Evolutionary conservation across 1,140 invertebrate species (phyloP), one percentile per base, ranked within the genome.

Genomic region (Drosophila hydei): DNA sequence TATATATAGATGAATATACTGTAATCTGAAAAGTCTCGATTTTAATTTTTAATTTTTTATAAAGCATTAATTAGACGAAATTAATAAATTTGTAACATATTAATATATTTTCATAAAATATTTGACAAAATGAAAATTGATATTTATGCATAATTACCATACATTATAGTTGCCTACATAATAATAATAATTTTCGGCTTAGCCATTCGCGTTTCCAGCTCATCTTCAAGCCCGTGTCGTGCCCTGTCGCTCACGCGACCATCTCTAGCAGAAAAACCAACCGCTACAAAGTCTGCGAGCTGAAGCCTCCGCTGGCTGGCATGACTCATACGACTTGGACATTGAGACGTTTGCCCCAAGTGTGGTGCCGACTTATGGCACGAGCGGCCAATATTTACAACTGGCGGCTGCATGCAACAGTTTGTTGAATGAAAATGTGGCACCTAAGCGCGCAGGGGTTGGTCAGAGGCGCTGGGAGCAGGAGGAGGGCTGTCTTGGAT

Each of bases 401-500:
- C 80, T 73, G 56, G 55, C 61, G 75, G 58, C 72, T 79, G 79
- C 75, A 84, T 79, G 79, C 79, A 79, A 79, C 72, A 84, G 79
- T 76, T 76, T 72, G 65, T 75, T 87, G 78, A 87, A 87, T 87
- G 83, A 87, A 87, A 87, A 73, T 76, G 79, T 79, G 79, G 70
- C 74, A 65, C 48, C 48, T 51, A 51, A 68, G 36, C 33, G 27
- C 18, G 47, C 4, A 14, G 14, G 14, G 16, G 38, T 2, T 42
- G 16, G 38, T 5, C 16, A n/a, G 38, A 33, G 30, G 30, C 30
- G 30, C 30, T 4, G 8, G 6, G 16, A 4, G 36, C 19, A 14
- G 16, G 36, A n/a, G 48, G 40, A 14, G 51, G 51, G 27, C 27
- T 25, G 9, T 8, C 18, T 50, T 30, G 50, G 45, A 1, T 18